A percentile compares a stretch with the other conserved stretches of the same genome.
Conservation (phyloP, 2,888 invertebrate genomes). For the Diachrysia chrysitis region DNA sequence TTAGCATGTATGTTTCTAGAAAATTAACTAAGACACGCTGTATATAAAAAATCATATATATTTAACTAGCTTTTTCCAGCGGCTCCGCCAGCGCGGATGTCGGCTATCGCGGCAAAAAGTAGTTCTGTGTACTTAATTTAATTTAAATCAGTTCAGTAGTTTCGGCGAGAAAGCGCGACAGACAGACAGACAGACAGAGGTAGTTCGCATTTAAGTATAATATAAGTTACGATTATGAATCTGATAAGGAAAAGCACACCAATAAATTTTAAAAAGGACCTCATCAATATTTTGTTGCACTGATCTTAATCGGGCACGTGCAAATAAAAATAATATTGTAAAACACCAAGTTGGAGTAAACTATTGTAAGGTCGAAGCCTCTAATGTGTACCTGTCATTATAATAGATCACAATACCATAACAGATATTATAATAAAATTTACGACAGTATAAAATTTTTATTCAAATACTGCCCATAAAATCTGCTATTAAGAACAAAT, state of each 20-base stretch:
- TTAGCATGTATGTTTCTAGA: not conserved
- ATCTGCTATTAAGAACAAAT: slow-evolving; percentile 27
- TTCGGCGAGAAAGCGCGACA: too few species aligned
- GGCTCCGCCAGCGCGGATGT: too few species aligned
- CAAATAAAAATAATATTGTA: not conserved
- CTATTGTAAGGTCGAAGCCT: not conserved
- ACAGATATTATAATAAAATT: slow-evolving; percentile 37
- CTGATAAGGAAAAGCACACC: not conserved
- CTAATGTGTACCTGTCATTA: slow-evolving; percentile 22
- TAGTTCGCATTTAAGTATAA: too few species aligned
- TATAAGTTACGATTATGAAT: not conserved
- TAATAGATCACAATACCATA: slow-evolving; percentile 31
- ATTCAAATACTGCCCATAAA: slow-evolving; percentile 41
- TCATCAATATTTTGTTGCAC: not conserved
- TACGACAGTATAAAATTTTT: slow-evolving; percentile 45
- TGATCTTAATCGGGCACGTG: not conserved
- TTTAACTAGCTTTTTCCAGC: too few species aligned
- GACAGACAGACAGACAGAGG: too few species aligned
- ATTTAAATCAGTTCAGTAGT: too few species aligned
- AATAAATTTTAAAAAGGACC: not conserved
- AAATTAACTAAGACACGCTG: not conserved
- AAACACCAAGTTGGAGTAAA: not conserved
- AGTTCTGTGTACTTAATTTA: too few species aligned
- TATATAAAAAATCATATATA: not conserved
- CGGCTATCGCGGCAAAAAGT: too few species aligned